These are phyloP conservation scores for Thalassaphorura encarpata DNA, from an alignment of 1,140 invertebrate species.

Conservation along the genomic window DNA sequence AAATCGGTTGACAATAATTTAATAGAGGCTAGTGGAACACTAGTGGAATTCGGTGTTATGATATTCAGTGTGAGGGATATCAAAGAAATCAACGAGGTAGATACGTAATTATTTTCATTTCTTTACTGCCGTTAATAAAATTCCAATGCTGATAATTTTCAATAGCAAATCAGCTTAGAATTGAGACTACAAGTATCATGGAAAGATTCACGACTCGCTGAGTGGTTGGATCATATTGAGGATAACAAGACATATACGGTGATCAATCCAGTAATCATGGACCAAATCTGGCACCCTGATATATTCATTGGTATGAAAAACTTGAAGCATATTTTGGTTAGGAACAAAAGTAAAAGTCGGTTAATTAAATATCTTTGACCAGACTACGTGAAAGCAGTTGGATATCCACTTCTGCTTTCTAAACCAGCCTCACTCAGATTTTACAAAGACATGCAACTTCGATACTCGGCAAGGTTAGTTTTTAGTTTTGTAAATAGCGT, in stretches of 20 bases:
- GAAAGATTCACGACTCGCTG: slow-evolving; percentile 1
- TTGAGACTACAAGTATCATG: slow-evolving; percentile 9
- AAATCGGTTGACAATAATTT: too few species aligned
- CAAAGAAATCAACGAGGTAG: slow-evolving; percentile 10
- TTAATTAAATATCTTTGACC: too few species aligned
- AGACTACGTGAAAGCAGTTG: slow-evolving; percentile 3
- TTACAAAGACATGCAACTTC: background rate
- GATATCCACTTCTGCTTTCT: slow-evolving; percentile 1
- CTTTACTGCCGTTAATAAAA: background rate
- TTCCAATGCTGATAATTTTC: background rate
- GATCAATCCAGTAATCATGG: background rate
- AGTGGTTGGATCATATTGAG: background rate
- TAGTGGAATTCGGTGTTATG: background rate
- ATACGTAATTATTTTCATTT: slow-evolving; percentile 2
- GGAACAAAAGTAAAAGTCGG: background rate
- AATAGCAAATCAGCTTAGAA: slow-evolving; percentile 12
- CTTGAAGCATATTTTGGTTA: background rate
- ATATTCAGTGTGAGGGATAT: slow-evolving; percentile 6
- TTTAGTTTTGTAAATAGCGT: background rate
- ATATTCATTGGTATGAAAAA: slow-evolving; percentile 9
- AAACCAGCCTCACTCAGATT: slow-evolving; percentile 5
- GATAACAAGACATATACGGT: background rate
- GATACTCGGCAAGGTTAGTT: slow-evolving; percentile 9
- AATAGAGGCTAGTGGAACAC: too few species aligned
- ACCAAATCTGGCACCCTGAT: slow-evolving; percentile 10